Evolutionary conservation across 2,888 invertebrate genomes (phyloP).

Genomic region (Marronus borbonicus): DNA sequence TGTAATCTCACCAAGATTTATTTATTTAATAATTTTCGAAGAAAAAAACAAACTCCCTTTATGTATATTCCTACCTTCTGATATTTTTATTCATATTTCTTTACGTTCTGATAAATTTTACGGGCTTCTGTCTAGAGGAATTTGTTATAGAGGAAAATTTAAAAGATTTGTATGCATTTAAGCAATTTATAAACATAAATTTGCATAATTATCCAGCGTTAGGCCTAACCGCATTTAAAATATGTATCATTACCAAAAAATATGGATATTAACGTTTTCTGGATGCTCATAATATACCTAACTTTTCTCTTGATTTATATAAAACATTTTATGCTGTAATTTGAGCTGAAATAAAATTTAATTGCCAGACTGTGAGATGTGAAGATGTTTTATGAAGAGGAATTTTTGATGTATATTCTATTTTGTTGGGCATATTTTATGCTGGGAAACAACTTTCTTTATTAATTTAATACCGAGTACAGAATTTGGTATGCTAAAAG

Average conservation of each 20-base stretch:
- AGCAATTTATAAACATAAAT: slow-evolving; percentile 41
- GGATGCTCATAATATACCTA: slow-evolving; percentile 27
- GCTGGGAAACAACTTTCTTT: slow-evolving; percentile 12
- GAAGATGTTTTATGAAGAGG: slow-evolving; percentile 3
- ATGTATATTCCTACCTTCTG: background rate
- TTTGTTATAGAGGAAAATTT: slow-evolving; percentile 35
- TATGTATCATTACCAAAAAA: slow-evolving; percentile 34
- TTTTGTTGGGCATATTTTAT: slow-evolving; percentile 4
- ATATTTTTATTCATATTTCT: background rate
- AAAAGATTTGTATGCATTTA: slow-evolving; percentile 43
- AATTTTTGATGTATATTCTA: background rate
- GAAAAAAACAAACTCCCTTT: slow-evolving; percentile 6
- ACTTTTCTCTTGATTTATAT: slow-evolving; percentile 42
- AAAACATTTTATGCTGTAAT: slow-evolving; percentile 22
- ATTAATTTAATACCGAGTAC: slow-evolving; percentile 24
- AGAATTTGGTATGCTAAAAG: slow-evolving; percentile 7
- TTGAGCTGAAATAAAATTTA: slow-evolving; percentile 34
- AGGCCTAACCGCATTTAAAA: slow-evolving; percentile 25
- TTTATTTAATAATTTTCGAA: slow-evolving; percentile 21
- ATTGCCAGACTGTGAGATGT: slow-evolving; percentile 14
- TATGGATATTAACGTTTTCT: slow-evolving; percentile 39
- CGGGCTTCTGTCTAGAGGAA: slow-evolving; percentile 32
- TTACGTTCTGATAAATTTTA: slow-evolving; percentile 46
- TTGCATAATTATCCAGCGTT: slow-evolving; percentile 35
- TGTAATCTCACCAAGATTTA: slow-evolving; percentile 33